Base-by-base conservation (phyloP, 2,797 vertebrate genomes). In the Columba guinea region DNA sequence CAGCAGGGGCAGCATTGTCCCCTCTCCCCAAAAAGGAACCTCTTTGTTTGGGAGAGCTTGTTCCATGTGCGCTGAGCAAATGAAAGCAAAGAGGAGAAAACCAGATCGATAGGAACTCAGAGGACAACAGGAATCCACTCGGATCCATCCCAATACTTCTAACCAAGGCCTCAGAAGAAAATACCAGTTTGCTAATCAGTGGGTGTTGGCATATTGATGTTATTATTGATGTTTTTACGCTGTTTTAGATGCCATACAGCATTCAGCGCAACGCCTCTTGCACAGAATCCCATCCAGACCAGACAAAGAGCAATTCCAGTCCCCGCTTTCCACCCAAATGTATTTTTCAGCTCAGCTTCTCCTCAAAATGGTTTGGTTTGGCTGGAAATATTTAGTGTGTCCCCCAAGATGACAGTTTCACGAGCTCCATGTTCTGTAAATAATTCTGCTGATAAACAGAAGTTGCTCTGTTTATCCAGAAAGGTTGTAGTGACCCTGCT, bases 181-280 rank as follows among this genome's bases (percentile, higher is more conserved):
- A 68, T 5, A 51, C 2, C 5, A 59, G 32, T 34, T 34, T 67
- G 9, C 30, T 49, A 16, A 86, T 28, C 30, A 10, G 4, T 22
- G 16, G 17, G 28, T 87, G 13, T 26, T 27, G 3, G 7, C 28
- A 12, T 20, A 39, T 7, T 52, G 26, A 23, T 63, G 39, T 8
- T 49, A 67, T 76, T 48, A 67, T 2, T 39, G 11, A 11, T 23
- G 30, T 18, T 79, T 89, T 82, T 41, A 49, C 35, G 41, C 34
- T 58, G 10, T 53, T 84, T 32, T 68, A 68, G 78, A 46, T 27
- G 7, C 26, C 1, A 1, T 46, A 19, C 58, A 35, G 39, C 22
- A 6, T 44, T 62, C 58, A 82, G 44, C 16, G 5, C 53, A 89
- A 62, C 0, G 1, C 20, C 24, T 30, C 41, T 89, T 0, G 0